Conservation (phyloP, 2,113 vertebrate species). For the Hippocampus guttulatus region DNA sequence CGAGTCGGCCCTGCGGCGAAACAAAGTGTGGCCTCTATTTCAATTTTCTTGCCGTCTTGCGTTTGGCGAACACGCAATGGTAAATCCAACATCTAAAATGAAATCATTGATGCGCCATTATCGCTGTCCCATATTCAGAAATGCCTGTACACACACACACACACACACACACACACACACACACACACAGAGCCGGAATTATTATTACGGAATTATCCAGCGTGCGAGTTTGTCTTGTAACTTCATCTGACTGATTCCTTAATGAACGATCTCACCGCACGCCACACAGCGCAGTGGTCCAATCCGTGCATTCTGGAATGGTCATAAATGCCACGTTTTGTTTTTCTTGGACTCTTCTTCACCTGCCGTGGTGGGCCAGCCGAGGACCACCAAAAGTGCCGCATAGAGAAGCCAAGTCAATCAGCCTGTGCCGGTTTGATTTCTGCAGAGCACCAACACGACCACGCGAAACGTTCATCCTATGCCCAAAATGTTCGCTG, state of each 20-base stretch:
- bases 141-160: not conserved
- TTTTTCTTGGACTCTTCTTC: too few relatives aligned
- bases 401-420: not conserved
- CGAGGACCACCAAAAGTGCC: not conserved
- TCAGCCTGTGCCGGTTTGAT: not conserved
- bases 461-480: not conserved
- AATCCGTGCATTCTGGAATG: not conserved
- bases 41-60: constrained; percentile 1
- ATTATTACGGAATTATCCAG: not conserved
- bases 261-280: not conserved
- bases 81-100: not conserved
- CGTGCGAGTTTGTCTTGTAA: constrained; percentile 1
- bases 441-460: not conserved
- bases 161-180: too few relatives aligned
- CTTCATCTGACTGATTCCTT: constrained; percentile 1
- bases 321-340: not conserved
- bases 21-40: not conserved
- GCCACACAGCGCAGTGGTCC: not conserved
- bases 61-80: not conserved
- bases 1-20: not conserved
- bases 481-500: not conserved
- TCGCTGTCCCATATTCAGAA: not conserved
- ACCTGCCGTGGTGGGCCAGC: not conserved
- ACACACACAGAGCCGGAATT: not conserved
- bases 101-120: not conserved